Base-by-base conservation (phyloP, 2,797 vertebrate species). In the Anas bernieri region DNA sequence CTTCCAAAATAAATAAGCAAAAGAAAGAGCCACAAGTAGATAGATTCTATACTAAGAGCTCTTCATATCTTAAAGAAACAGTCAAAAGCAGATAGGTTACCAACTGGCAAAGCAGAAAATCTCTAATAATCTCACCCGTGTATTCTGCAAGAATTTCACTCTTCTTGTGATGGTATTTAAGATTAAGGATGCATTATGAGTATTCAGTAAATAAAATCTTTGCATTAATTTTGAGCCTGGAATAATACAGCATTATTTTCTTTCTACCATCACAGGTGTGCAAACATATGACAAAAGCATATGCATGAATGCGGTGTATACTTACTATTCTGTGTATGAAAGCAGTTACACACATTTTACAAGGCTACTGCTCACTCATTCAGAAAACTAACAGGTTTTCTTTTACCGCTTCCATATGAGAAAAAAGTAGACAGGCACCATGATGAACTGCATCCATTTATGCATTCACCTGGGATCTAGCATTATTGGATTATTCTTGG, bases 331-430 rank as follows among this genome's bases (percentile, higher is more conserved):
- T 75, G 80, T 69, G 25, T 76, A 79, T 86, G 88, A 45, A 64
- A 85, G 85, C 84, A 78, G 84, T 93, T 90, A 79, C 52, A 80
- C 52, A 72, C 48, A 81, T 93, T 93, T 93, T 92, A 94, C 80
- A 91, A 90, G 76, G 74, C 77, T 92, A 55, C 88, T 94, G 82
- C 83, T 96, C 89, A 73, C 77, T 92, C 89, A 94, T 77, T 95
- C 94, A 96, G 93, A 96, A 95, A 93, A 85, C 41, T 58, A 84
- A 45, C 89, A 90, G 87, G 41, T 21, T 91, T 92, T 86, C 84
- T 88, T 92, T 86, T 54, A 70, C 63, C 0, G 0, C 61, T 86
- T 90, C 33, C 77, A 76, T 90, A 76, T 25, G 70, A 80, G 59
- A 16, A 68, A 92, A 86, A 54, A 69, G 37, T 62, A 93, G 67